phyloP scores from a whole-genome alignment of 2,888 invertebrate genomes.

The Chaitophorus viminalis region DNA sequence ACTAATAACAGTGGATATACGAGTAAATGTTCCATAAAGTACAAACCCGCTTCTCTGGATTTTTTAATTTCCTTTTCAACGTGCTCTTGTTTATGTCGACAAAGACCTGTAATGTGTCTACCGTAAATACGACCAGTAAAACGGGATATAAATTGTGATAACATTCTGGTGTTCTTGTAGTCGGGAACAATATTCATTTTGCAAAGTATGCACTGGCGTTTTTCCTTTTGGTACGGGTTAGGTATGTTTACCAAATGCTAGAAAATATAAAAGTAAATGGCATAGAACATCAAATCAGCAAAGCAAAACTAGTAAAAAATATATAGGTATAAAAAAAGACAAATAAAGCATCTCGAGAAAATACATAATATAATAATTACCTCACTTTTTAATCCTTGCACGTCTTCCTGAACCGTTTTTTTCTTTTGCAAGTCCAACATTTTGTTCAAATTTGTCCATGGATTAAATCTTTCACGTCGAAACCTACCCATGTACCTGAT shows the following conservation, averaged over 20 bases:
- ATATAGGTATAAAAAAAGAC: not conserved
- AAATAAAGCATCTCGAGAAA: not conserved
- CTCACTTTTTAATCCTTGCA: slow-evolving; percentile 1
- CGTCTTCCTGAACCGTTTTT: not conserved
- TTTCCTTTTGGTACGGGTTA: slow-evolving; percentile 85
- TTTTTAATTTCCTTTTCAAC: slow-evolving; percentile 80
- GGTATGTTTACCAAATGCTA: slow-evolving; percentile 57
- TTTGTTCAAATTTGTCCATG: slow-evolving; percentile 56
- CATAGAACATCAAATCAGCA: not conserved
- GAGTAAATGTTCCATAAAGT: slow-evolving; percentile 25
- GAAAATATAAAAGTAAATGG: slow-evolving; percentile 7
- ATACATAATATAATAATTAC: slow-evolving; percentile 14
- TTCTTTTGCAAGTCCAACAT: not conserved
- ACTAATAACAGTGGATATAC: not conserved
- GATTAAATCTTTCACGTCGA: slow-evolving; percentile 40
- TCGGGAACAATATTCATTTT: slow-evolving; percentile 82
- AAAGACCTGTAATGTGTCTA: slow-evolving; percentile 92
- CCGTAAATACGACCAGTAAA: slow-evolving; percentile 94
- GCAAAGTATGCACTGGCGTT: slow-evolving; percentile 82
- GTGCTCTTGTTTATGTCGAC: slow-evolving; percentile 79
- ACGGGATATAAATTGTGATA: slow-evolving; percentile 96
- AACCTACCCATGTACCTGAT: slow-evolving; percentile 49
- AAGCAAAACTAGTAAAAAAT: not conserved
- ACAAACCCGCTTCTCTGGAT: slow-evolving; percentile 77
- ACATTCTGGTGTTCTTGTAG: slow-evolving; percentile 89